Evolutionary conservation across 2,113 vertebrate species (phyloP).

Genomic region (Plectropomus leopardus): DNA sequence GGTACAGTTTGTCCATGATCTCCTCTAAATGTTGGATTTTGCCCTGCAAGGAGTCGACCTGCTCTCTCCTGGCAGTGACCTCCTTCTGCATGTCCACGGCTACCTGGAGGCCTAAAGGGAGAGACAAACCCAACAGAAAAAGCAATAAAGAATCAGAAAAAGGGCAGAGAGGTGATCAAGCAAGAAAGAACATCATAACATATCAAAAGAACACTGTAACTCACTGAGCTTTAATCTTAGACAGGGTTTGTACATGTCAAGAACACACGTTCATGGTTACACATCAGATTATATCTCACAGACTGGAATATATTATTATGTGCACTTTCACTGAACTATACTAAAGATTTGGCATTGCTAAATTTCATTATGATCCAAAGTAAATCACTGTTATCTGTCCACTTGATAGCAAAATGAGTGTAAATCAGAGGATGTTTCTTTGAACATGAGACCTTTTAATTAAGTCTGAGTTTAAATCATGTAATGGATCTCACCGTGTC

Average conservation of each 20-base stretch:
- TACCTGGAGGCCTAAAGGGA: conserved; percentile 86
- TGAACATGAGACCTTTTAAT: conserved; percentile 32
- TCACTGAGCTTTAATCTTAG: conserved; percentile 8
- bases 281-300: conserved; percentile 19
- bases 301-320: background rate
- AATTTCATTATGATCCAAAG: conserved; percentile 4
- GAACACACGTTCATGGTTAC: background rate
- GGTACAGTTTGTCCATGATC: conserved; percentile 79
- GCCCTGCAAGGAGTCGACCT: conserved; percentile 88
- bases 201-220: background rate
- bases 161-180: background rate
- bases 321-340: background rate
- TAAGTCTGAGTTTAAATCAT: conserved; percentile 18
- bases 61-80: conserved; percentile 88
- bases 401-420: background rate
- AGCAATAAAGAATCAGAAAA: background rate
- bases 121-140: background rate
- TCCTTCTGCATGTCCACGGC: conserved; percentile 90
- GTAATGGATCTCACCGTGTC: conserved; percentile 82
- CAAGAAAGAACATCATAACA: background rate
- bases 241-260: background rate
- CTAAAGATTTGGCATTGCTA: background rate
- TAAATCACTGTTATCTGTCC: conserved; percentile 30
- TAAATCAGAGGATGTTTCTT: conserved; percentile 22
- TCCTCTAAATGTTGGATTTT: conserved; percentile 90